phyloP scores from a whole-genome alignment of 2,113 vertebrate genomes.

The Lampris megalopsis region DNA sequence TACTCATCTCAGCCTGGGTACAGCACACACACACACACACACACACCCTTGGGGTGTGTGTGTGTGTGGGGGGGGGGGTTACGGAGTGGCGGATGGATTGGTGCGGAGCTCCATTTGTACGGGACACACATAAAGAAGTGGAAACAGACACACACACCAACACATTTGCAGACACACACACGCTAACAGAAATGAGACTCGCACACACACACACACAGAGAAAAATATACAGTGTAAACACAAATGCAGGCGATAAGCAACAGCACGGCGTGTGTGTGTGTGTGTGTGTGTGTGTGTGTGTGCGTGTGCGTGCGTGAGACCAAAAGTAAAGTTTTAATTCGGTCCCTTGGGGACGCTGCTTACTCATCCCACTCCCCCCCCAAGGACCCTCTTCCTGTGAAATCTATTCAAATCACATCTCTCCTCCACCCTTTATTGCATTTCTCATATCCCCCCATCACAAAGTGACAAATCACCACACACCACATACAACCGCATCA shows the following conservation, averaged over 20 bases:
- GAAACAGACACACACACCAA: constrained; percentile 61
- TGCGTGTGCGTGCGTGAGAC: constrained; percentile 48
- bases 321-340: constrained; percentile 87
- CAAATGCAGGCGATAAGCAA: constrained; percentile 74
- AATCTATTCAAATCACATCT: constrained; percentile 88
- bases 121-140: constrained; percentile 72
- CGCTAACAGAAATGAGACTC: constrained; percentile 48
- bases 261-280: constrained; percentile 31
- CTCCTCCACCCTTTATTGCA: constrained; percentile 85
- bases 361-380: constrained; percentile 80
- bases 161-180: constrained; percentile 12
- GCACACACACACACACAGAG: constrained; percentile 26
- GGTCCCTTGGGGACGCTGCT: constrained; percentile 79
- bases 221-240: constrained; percentile 36
- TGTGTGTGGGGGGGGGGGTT: too few species aligned
- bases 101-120: constrained; percentile 64
- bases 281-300: too few species aligned
- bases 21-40: constrained; percentile 73
- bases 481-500: constrained; percentile 77
- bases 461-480: constrained; percentile 86
- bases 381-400: constrained; percentile 79
- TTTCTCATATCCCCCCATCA: constrained; percentile 83
- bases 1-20: constrained; percentile 80
- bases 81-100: too few species aligned
- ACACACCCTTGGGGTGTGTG: constrained; percentile 77